Evolutionary conservation across 2,888 invertebrate genomes (phyloP).

Genomic region (Mythimna impura): DNA sequence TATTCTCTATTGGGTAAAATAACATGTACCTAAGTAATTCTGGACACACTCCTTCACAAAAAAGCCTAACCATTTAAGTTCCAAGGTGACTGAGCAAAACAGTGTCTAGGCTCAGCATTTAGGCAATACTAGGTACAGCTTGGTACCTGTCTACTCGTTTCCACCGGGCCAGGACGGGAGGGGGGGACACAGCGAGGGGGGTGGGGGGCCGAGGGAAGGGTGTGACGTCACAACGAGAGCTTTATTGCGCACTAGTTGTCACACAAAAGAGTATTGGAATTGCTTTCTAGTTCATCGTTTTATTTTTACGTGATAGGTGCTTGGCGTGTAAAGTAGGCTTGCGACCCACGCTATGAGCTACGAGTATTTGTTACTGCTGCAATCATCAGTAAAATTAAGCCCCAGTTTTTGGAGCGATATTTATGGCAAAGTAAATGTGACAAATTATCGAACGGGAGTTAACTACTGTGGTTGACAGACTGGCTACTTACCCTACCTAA

Average conservation of each 20-base stretch:
- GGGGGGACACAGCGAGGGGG: background rate
- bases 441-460: too few species aligned
- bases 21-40: too few species aligned
- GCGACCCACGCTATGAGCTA: too few species aligned
- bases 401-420: too few species aligned
- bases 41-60: background rate
- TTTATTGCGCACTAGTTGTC: constrained; percentile 41
- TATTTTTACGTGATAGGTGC: constrained; percentile 18
- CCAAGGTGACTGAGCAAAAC: constrained; percentile 1
- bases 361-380: background rate
- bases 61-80: background rate
- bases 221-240: constrained; percentile 36
- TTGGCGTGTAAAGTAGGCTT: too few species aligned
- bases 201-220: background rate
- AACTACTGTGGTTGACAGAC: too few species aligned
- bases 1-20: too few species aligned
- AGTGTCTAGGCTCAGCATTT: constrained; percentile 8
- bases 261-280: constrained; percentile 32
- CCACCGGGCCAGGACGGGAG: background rate
- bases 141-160: constrained; percentile 23
- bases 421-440: too few species aligned
- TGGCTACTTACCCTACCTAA: too few species aligned
- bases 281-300: constrained; percentile 8
- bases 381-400: background rate
- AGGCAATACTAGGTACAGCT: constrained; percentile 9